phyloP scores from a whole-genome alignment of 2,797 vertebrate species.

The Lagodon rhomboides region DNA sequence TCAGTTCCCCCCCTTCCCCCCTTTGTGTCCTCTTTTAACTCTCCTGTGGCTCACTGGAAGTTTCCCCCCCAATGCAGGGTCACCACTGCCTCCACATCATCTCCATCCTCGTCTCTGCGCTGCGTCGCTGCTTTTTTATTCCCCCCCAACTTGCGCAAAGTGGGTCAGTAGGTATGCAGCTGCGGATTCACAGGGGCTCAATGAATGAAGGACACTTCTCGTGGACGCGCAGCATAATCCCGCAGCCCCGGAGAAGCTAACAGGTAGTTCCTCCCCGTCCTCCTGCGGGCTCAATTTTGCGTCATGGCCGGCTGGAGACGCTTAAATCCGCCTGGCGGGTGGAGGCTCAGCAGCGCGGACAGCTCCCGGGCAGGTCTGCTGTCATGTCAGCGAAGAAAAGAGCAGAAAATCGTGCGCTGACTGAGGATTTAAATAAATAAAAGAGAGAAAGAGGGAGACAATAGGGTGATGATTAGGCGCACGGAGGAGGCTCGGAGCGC shows the following conservation, averaged over 20 bases:
- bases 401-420: not conserved
- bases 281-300: constrained; percentile 18
- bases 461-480: too few relatives aligned
- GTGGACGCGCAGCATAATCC: constrained; percentile 4
- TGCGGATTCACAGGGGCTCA: not conserved
- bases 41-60: constrained; percentile 34
- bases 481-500: constrained; percentile 11
- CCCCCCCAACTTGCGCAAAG: constrained; percentile 55
- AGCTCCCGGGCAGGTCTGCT: not conserved
- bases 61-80: constrained; percentile 42
- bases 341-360: constrained; percentile 46
- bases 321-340: constrained; percentile 24
- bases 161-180: constrained; percentile 54
- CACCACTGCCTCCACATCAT: constrained; percentile 42
- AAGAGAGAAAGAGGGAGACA: not conserved
- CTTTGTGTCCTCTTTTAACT: not conserved
- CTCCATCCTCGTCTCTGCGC: constrained; percentile 26
- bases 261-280: constrained; percentile 62
- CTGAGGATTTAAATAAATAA: not conserved
- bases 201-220: not conserved
- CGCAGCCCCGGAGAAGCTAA: constrained; percentile 56
- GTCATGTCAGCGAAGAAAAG: not conserved
- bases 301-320: constrained; percentile 20
- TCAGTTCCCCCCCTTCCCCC: constrained; percentile 7
- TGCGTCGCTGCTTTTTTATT: not conserved